These are phyloP conservation scores for Microcebus griseorufus DNA, from an alignment of 2,113 vertebrate species.

Conservation along the genomic window DNA sequence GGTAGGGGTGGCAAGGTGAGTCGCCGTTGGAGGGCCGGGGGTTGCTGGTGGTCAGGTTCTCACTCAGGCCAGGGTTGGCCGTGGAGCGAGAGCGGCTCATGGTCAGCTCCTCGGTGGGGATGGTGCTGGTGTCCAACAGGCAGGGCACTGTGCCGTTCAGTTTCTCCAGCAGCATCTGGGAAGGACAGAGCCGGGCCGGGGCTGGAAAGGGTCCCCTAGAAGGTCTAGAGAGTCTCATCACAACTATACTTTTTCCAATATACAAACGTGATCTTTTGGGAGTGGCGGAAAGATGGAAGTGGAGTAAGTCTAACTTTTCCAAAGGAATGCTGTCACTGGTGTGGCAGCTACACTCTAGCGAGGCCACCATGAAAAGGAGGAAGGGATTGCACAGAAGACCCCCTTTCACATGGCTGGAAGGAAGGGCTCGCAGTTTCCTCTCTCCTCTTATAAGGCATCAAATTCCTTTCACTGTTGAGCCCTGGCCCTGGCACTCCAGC, in stretches of 20 bases:
- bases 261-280: background rate
- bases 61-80: slow-evolving; percentile 90
- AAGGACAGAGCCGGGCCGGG: background rate
- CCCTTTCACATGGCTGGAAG: background rate
- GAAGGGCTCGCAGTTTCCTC: background rate
- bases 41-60: slow-evolving; percentile 85
- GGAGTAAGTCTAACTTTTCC: background rate
- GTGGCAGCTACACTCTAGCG: background rate
- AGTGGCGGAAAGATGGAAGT: background rate
- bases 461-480: background rate
- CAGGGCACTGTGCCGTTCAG: slow-evolving; percentile 97
- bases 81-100: slow-evolving; percentile 92
- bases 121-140: slow-evolving; percentile 96
- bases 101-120: slow-evolving; percentile 95
- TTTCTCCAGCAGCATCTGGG: slow-evolving; percentile 97
- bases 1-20: slow-evolving; percentile 92
- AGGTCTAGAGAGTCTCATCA: background rate
- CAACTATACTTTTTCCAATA: background rate
- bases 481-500: background rate
- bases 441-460: background rate
- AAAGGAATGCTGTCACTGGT: background rate
- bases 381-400: background rate
- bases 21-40: slow-evolving; percentile 92
- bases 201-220: background rate
- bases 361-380: background rate